These are phyloP conservation scores for Eudorcas thomsonii DNA, from an alignment of 2,113 vertebrate genomes.

Conservation along the genomic window DNA sequence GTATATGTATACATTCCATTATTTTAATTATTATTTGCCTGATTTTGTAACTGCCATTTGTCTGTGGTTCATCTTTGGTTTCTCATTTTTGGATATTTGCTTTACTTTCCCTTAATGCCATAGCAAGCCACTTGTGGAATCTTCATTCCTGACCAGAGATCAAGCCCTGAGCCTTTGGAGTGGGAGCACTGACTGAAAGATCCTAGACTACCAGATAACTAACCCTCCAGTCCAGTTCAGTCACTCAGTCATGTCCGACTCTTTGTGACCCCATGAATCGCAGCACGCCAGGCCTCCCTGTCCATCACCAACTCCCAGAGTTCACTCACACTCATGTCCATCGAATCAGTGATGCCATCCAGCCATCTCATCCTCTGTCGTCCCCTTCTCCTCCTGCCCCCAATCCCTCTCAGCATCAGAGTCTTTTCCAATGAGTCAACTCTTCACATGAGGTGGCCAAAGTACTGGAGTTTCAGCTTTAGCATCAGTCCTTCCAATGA, in stretches of 20 bases:
- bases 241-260: rapidly evolving
- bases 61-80: not conserved
- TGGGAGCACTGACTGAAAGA: not conserved
- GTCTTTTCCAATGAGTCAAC: no score
- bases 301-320: no score
- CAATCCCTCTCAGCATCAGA: no score
- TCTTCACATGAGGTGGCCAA: no score
- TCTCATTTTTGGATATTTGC: not conserved
- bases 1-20: not conserved
- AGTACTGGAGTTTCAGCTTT: no score
- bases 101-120: not conserved
- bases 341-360: no score
- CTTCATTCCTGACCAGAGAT: not conserved
- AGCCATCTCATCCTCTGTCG: no score
- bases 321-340: rapidly evolving
- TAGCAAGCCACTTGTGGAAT: not conserved
- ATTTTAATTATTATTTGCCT: not conserved
- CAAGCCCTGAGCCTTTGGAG: not conserved
- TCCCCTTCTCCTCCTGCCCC: no score
- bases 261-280: no score
- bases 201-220: not conserved
- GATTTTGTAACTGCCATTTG: not conserved
- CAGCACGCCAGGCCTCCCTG: no score
- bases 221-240: not conserved
- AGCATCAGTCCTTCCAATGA: no score